Evolutionary conservation across 2,888 invertebrate species (phyloP).

Genomic region (Oxyscelio sp.): DNA sequence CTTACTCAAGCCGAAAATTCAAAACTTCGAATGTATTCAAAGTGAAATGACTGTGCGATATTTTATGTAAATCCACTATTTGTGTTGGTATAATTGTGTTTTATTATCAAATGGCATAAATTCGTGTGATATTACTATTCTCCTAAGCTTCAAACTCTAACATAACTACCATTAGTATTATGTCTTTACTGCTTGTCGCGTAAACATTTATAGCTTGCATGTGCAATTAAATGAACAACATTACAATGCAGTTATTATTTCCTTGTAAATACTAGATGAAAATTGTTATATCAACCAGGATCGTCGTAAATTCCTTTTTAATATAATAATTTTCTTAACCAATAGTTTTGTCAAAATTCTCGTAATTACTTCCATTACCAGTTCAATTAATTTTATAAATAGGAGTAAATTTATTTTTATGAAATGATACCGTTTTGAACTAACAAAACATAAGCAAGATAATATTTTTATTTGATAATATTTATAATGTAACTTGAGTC

Average conservation of each 20-base stretch:
- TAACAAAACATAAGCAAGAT: too few species aligned
- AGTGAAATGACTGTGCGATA: constrained; percentile 27
- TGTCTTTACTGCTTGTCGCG: constrained; percentile 76
- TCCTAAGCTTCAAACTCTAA: constrained; percentile 57
- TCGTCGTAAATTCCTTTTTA: too few species aligned
- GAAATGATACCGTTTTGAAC: not conserved
- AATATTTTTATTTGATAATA: too few species aligned
- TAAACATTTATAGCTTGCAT: constrained; percentile 74
- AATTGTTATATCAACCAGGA: constrained; percentile 9
- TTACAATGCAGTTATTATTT: constrained; percentile 37
- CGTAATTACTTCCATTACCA: not conserved
- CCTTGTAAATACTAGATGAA: constrained; percentile 23
- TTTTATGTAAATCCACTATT: constrained; percentile 60
- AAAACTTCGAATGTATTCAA: constrained; percentile 38
- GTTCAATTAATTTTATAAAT: not conserved
- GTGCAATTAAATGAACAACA: constrained; percentile 54
- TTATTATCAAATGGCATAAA: constrained; percentile 60
- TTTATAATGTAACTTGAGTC: too few species aligned
- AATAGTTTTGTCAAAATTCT: not conserved
- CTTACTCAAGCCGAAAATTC: constrained; percentile 25
- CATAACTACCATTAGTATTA: constrained; percentile 76
- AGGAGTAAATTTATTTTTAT: not conserved
- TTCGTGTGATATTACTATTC: constrained; percentile 46
- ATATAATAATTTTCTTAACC: too few species aligned
- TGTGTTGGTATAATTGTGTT: constrained; percentile 50